Base-by-base conservation (phyloP, 2,888 invertebrate species). In the Apodemia zela region DNA sequence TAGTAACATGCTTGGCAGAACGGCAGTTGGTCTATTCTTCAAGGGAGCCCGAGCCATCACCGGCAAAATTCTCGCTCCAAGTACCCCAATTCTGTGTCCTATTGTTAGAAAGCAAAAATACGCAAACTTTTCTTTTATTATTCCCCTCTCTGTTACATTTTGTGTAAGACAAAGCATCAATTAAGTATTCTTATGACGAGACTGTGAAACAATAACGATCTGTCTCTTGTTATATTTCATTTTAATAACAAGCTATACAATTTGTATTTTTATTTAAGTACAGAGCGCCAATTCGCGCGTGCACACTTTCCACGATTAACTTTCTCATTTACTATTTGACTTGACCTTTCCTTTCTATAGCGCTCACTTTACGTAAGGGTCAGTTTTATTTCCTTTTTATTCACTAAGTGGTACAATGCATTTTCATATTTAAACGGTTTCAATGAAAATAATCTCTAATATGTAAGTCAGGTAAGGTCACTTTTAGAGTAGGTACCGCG, bases 241-340 rank as follows among this genome's bases (percentile, higher is more conserved):
- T 57, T 57, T 57, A 57, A 29, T 57, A 57, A 54, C 21, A 21
- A 51, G 51, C 18, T 42, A 57, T 58, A 63, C 54, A 58, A 62
- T 62, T 59, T 54, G 60, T 63, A 58, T 60, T 59, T 66, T 65
- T 63, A 64, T 63, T 67, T 63, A 67, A 64, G 65, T 62, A 80
- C 77, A 78, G 73, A 82, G 79, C 80, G 81, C 81, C 77, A 82
- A 84, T 83, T 81, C 81, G 80, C 75, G 79, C 80, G 81, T 80
- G 79, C 82, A 77, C 83, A 89, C 90, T 90, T 89, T 90, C 89
- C 87, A 85, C 85, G 85, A 88, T 89, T 85, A 88, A 90, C 90
- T 89, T 90, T 90, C 90, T 87, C 86, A 82, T 86, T 86, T 81
- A 85, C 85, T 86, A 87, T 85, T 81, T 80, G 79, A 82, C 77